Conservation (phyloP, 2,797 vertebrate species). For the Chromis chromis region DNA sequence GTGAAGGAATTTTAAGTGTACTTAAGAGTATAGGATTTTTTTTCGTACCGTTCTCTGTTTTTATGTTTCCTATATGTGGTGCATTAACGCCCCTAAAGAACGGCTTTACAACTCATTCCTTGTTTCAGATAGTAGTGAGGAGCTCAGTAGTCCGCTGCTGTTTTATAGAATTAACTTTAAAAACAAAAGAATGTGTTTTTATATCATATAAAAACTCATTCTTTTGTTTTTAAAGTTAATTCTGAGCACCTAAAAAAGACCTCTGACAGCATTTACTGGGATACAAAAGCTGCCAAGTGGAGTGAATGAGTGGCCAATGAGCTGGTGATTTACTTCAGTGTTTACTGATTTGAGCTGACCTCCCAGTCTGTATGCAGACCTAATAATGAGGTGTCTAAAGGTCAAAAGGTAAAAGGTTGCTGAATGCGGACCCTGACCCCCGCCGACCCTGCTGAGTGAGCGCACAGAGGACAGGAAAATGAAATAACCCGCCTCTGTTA, state of each 20-base stretch:
- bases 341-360: constrained; percentile 66
- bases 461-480: constrained; percentile 33
- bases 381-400: constrained; percentile 76
- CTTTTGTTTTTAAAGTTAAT: no score
- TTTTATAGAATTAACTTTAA: neutral
- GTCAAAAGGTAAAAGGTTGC: constrained; percentile 73
- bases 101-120: neutral
- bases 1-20: constrained; percentile 61
- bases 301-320: constrained; percentile 39
- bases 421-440: constrained; percentile 61
- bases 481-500: constrained; percentile 11
- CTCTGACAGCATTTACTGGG: neutral
- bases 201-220: no score
- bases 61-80: constrained; percentile 8
- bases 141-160: neutral
- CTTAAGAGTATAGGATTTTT: constrained; percentile 18
- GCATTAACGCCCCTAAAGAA: constrained; percentile 15
- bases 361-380: constrained; percentile 57
- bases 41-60: neutral
- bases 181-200: neutral
- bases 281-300: neutral
- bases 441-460: constrained; percentile 47
- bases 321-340: constrained; percentile 55
- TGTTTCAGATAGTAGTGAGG: neutral
- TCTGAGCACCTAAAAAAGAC: neutral